Evolutionary conservation across 2,888 invertebrate species (phyloP).

Genomic region (Merodon equestris): DNA sequence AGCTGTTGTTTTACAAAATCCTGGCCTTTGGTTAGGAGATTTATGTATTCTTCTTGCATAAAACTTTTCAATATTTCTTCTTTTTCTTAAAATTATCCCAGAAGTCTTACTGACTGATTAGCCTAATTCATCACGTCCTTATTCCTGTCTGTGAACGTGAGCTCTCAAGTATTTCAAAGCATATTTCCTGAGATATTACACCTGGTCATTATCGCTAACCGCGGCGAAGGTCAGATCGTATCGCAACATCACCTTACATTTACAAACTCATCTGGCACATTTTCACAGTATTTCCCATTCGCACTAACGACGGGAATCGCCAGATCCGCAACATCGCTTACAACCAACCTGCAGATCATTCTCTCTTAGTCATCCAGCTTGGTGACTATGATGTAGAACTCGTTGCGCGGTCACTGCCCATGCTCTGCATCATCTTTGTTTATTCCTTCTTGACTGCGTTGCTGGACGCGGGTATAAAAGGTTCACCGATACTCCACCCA

Average conservation of each 20-base stretch:
- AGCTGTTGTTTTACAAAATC: too few relatives aligned
- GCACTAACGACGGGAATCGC: slow-evolving; percentile 21
- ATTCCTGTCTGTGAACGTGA: too few relatives aligned
- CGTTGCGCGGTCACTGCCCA: slow-evolving; percentile 28
- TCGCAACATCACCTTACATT: slow-evolving; percentile 22
- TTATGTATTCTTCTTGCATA: too few relatives aligned
- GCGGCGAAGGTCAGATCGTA: slow-evolving; percentile 37
- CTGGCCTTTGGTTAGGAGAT: too few relatives aligned
- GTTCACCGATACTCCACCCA: slow-evolving; percentile 10
- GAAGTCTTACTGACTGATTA: too few relatives aligned
- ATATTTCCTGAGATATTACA: slow-evolving; percentile 7
- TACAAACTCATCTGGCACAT: slow-evolving; percentile 51
- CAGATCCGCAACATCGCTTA: background rate
- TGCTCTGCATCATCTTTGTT: slow-evolving; percentile 33
- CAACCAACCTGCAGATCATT: slow-evolving; percentile 20
- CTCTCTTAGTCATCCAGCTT: slow-evolving; percentile 15
- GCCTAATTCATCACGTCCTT: too few relatives aligned
- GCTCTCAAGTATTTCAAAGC: too few relatives aligned
- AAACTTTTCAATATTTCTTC: too few relatives aligned
- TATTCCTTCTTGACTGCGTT: background rate
- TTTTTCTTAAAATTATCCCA: too few relatives aligned
- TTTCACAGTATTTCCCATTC: slow-evolving; percentile 44
- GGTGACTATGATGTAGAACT: slow-evolving; percentile 9
- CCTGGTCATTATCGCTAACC: slow-evolving; percentile 16
- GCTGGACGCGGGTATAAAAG: slow-evolving; percentile 47